phyloP scores from a whole-genome alignment of 2,888 invertebrate species.

The Lasius fuliginosus region DNA sequence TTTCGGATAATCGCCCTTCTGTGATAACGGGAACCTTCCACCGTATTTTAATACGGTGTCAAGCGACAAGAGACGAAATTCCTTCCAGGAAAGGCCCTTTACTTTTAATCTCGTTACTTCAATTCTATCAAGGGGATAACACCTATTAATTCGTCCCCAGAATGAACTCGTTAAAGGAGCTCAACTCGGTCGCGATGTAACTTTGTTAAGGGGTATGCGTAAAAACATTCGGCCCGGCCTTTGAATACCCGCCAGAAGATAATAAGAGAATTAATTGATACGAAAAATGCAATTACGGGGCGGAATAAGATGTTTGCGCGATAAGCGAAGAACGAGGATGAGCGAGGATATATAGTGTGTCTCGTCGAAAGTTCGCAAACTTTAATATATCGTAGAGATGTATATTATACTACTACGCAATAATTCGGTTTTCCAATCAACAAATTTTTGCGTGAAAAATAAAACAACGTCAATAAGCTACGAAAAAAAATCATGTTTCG shows the following conservation, averaged over 20 bases:
- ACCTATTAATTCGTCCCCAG: constrained; percentile 76
- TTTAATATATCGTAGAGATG: background rate
- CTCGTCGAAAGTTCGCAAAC: background rate
- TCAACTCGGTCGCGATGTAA: constrained; percentile 74
- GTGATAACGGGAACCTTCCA: constrained; percentile 63
- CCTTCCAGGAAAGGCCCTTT: constrained; percentile 68
- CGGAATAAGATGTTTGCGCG: constrained; percentile 29
- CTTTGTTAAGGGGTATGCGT: constrained; percentile 66
- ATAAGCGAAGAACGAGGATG: constrained; percentile 10
- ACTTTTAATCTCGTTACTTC: constrained; percentile 78
- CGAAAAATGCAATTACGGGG: constrained; percentile 46
- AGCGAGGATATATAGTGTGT: background rate
- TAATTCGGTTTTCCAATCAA: background rate
- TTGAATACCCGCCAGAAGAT: constrained; percentile 43
- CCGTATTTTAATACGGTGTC: constrained; percentile 68
- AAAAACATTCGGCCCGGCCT: constrained; percentile 68
- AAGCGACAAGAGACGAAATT: constrained; percentile 69
- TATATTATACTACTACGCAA: background rate
- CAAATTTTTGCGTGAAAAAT: background rate
- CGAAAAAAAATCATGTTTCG: constrained; percentile 17
- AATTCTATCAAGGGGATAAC: constrained; percentile 78
- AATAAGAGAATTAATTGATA: constrained; percentile 54
- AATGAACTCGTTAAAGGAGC: constrained; percentile 77
- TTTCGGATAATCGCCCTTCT: constrained; percentile 68
- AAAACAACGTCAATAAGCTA: constrained; percentile 24